Base-by-base conservation (phyloP, 2,797 vertebrate species). In the Rhabdophis nuchalis region DNA sequence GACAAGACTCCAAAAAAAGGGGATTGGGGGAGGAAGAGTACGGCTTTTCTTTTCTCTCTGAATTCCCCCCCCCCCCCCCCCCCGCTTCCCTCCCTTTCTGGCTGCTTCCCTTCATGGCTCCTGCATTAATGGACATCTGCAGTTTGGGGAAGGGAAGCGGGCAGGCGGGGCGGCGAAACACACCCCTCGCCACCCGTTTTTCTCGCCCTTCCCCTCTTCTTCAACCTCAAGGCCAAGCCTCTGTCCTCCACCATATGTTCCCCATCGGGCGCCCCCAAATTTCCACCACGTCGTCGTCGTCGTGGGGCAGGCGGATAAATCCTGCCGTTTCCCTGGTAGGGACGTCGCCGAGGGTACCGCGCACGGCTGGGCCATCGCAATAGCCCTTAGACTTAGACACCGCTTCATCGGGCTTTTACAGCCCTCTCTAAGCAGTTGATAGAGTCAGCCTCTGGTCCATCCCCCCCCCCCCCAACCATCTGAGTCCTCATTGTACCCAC, bases 41-140 rank as follows among this genome's bases (percentile, higher is more conserved):
- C 9, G 0, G 68, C 18, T 9, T 94, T 96, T 97, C 93, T 96
- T 96, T 96, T 95, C 96, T 96, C 95, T 96, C 95, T 97, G 95
- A 95, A 18, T 61, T 58, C 61, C n/a, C 5, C 3, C 46, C 61
- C n/a, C 9, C 52, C 2, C 64, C 16, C 32, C 53, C 18, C n/a
- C n/a, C n/a, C n/a, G n/a, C n/a, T n/a, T 14, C 52, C 2, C 64
- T 27, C 32, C 53, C 18, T 13, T 29, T n/a, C 95, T 95, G 92
- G 94, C 96, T 97, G 97, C 97, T 72, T 97, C 92, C 93, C 95
- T 95, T 86, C 98, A 97, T 97, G 98, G 96, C 96, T 97, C 18
- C 16, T 98, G 98, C 98, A 99, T 99, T 98, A 98, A 98, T 97
- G 98, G 98, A 97, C 98, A 98, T 98, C 98, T 99, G 98, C 98